These are phyloP conservation scores for Xenopus tropicalis DNA, from an alignment of 2,113 vertebrate genomes.

Conservation along the genomic window UCB_Xtro_10.0 CM004448.2:61746501-61747000, in stretches of 20 bases:
- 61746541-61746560: too few relatives aligned
- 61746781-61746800: constrained; percentile 88
- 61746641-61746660: too few relatives aligned
- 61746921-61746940: not conserved
- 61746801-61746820: constrained; percentile 72
- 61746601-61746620: constrained; percentile 15
- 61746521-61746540: too few relatives aligned
- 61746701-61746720: constrained; percentile 6
- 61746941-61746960: not conserved
- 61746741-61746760: constrained; percentile 84
- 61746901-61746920: constrained; percentile 1
- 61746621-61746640: not conserved
- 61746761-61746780: constrained; percentile 77
- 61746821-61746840: constrained; percentile 71
- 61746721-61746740: constrained; percentile 88
- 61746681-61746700: not conserved
- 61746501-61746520: too few relatives aligned
- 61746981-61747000: too few relatives aligned
- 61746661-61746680: not conserved
- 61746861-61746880: constrained; percentile 86
- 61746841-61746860: constrained; percentile 75
- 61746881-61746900: constrained; percentile 90
- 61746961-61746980: too few relatives aligned
- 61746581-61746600: too few relatives aligned
- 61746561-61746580: too few relatives aligned